These are phyloP conservation scores for Listronotus bonariensis DNA, from an alignment of 1,140 invertebrate genomes.

Conservation along the genomic window DNA sequence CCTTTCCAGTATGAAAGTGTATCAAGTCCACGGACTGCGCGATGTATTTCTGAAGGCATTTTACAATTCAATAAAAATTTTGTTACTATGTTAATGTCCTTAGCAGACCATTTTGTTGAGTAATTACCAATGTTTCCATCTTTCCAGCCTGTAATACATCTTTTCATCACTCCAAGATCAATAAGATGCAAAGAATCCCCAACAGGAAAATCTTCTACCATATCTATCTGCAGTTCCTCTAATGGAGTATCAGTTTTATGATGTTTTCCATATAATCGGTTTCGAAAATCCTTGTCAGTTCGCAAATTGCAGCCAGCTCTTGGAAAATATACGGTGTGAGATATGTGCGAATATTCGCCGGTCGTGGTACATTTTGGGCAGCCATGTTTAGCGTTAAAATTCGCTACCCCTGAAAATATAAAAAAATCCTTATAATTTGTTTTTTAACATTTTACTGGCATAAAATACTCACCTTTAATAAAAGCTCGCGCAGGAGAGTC, in stretches of 20 bases:
- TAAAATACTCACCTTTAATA: slow-evolving; percentile 1
- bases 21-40: slow-evolving; percentile 39
- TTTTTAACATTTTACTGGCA: slow-evolving; percentile 3
- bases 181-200: slow-evolving; percentile 40
- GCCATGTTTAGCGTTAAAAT: slow-evolving; percentile 41
- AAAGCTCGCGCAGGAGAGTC: background rate
- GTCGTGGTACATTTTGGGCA: slow-evolving; percentile 40
- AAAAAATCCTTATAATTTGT: slow-evolving; percentile 6
- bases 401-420: slow-evolving; percentile 28
- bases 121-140: slow-evolving; percentile 38
- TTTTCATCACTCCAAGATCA: slow-evolving; percentile 43
- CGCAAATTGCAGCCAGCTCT: slow-evolving; percentile 29
- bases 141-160: slow-evolving; percentile 37
- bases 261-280: slow-evolving; percentile 37
- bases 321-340: slow-evolving; percentile 43
- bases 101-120: slow-evolving; percentile 28
- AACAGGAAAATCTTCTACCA: slow-evolving; percentile 42
- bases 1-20: slow-evolving; percentile 41
- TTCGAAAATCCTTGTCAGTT: slow-evolving; percentile 41
- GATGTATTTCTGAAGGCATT: slow-evolving; percentile 43
- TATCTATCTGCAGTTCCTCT: slow-evolving; percentile 32
- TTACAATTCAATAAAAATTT: slow-evolving; percentile 29
- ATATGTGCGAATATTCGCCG: slow-evolving; percentile 43
- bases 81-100: slow-evolving; percentile 24
- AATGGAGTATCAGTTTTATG: slow-evolving; percentile 42